Percentiles rank a stretch among this genome's conserved stretches.
phyloP scores from a whole-genome alignment of 1,140 invertebrate genomes.

The Pissodes strobi region DNA sequence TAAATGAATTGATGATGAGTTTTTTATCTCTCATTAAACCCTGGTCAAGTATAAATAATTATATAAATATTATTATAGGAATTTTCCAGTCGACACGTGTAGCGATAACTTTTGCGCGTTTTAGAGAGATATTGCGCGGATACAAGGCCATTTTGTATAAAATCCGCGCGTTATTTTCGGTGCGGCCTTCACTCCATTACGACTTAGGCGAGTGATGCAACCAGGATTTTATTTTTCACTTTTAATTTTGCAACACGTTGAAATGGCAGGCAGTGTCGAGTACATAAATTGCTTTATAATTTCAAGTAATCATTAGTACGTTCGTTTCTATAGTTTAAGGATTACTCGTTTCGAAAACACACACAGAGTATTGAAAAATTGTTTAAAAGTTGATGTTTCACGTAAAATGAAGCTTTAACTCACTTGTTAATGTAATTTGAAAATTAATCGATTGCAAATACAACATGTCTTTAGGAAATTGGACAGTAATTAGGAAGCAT shows the following conservation, averaged over 20 bases:
- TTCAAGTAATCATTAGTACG: not conserved
- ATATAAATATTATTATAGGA: not conserved
- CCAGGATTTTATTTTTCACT: conserved; percentile 9
- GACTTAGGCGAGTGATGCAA: conserved; percentile 1
- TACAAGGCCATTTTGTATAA: not conserved
- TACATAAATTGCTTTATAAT: not conserved
- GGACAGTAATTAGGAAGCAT: too few species aligned
- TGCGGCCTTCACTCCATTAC: conserved; percentile 14
- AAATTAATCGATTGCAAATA: not conserved
- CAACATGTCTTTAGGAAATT: too few species aligned
- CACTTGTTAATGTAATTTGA: not conserved
- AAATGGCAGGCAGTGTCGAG: not conserved
- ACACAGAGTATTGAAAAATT: not conserved
- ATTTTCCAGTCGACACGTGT: not conserved
- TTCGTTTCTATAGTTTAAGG: not conserved
- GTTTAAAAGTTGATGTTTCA: not conserved
- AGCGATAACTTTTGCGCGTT: not conserved
- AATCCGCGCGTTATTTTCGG: not conserved
- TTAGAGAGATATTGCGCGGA: not conserved
- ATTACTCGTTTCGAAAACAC: not conserved
- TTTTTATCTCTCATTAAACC: too few species aligned
- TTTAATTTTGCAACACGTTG: conserved; percentile 15
- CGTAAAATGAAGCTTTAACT: not conserved
- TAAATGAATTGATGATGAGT: too few species aligned
- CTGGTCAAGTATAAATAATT: too few species aligned